phyloP scores from a whole-genome alignment of 2,113 vertebrate species.

The Ahaetulla prasina region DNA sequence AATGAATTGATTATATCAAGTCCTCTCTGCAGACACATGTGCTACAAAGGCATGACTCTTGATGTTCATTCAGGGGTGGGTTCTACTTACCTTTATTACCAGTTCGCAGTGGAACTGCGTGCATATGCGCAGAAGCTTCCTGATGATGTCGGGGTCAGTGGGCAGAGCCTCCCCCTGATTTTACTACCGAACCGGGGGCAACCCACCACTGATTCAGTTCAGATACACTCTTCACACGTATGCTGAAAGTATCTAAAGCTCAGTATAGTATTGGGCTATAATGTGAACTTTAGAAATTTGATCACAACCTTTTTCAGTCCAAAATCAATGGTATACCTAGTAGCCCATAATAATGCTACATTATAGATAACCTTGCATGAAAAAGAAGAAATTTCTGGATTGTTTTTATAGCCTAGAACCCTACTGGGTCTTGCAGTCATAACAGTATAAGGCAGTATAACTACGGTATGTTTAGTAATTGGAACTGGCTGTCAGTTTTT shows the following conservation, averaged over 20 bases:
- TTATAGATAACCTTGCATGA: neutral
- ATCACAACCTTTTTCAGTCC: neutral
- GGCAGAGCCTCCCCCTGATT: too few relatives aligned
- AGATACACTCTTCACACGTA: neutral
- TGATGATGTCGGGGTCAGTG: too few relatives aligned
- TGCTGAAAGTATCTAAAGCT: neutral
- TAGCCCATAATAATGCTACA: neutral
- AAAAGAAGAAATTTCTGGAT: neutral
- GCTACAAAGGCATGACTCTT: neutral
- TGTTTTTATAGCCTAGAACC: neutral
- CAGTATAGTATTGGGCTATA: neutral
- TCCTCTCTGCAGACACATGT: neutral
- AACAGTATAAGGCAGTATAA: neutral
- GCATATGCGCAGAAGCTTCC: too few relatives aligned
- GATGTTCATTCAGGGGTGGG: too few relatives aligned
- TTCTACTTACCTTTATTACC: too few relatives aligned
- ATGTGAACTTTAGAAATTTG: neutral
- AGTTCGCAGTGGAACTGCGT: too few relatives aligned
- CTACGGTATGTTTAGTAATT: neutral
- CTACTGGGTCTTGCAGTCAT: neutral
- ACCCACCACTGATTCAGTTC: too few relatives aligned
- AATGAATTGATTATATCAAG: neutral
- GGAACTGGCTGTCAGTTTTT: neutral
- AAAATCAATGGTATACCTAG: neutral
- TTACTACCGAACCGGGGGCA: too few relatives aligned